Evolutionary conservation across 2,113 vertebrate genomes (phyloP).

Genomic region (Syngnathoides biaculeatus): DNA sequence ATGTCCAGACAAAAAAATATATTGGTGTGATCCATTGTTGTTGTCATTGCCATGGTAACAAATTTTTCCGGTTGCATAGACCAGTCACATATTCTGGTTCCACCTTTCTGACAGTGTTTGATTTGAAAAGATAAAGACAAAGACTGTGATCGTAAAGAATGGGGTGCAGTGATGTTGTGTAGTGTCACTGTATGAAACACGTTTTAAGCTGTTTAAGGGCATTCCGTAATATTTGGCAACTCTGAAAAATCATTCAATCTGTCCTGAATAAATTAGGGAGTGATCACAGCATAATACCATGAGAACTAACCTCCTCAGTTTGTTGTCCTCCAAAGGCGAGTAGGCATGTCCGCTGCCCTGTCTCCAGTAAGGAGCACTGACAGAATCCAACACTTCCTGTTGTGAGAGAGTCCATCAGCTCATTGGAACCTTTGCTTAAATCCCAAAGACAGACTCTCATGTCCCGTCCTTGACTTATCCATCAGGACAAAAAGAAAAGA

Average conservation of each 20-base stretch:
- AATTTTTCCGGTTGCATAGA: no score
- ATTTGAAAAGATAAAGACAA: no score
- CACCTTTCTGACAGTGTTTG: no score
- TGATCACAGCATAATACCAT: background rate
- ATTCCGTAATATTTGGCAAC: no score
- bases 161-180: no score
- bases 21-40: no score
- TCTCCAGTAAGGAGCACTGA: slow-evolving; percentile 76
- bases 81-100: no score
- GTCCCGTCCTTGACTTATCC: slow-evolving; percentile 87
- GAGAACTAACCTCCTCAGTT: slow-evolving; percentile 79
- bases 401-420: slow-evolving; percentile 71
- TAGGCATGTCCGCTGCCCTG: slow-evolving; percentile 59
- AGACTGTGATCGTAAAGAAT: no score
- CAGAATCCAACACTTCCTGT: slow-evolving; percentile 87
- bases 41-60: no score
- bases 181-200: no score
- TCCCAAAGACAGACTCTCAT: slow-evolving; percentile 85
- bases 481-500: background rate
- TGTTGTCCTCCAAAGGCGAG: slow-evolving; percentile 79
- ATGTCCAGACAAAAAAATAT: no score
- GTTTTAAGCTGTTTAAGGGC: no score
- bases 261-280: background rate
- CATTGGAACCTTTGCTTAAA: slow-evolving; percentile 78
- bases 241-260: background rate